These are phyloP conservation scores for Listronotus oregonensis DNA, from an alignment of 1,140 invertebrate genomes.

Conservation along the genomic window DNA sequence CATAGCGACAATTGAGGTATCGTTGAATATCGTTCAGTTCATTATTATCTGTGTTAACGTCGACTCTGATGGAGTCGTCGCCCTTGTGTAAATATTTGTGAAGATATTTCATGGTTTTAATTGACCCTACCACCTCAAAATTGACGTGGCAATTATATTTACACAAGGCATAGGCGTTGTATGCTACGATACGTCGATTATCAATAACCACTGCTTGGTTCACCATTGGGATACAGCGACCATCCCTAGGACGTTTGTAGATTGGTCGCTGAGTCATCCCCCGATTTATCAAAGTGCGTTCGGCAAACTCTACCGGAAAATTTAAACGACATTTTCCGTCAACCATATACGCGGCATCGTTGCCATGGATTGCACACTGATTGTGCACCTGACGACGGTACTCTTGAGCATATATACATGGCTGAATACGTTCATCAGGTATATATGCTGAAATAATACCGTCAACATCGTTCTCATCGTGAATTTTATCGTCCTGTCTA, in stretches of 20 bases:
- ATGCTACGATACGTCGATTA: conserved; percentile 25
- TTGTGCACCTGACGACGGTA: conserved; percentile 58
- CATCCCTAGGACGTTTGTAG: neutral
- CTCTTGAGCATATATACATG: conserved; percentile 53
- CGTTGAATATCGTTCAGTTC: too few relatives aligned
- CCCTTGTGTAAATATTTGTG: too few relatives aligned
- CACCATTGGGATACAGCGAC: too few relatives aligned
- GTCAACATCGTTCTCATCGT: conserved; percentile 38
- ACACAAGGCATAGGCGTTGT: neutral
- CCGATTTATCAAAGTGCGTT: neutral
- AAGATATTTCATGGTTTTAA: conserved; percentile 14
- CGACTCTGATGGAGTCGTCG: too few relatives aligned
- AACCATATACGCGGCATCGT: conserved; percentile 18
- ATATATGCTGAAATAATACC: conserved; percentile 61
- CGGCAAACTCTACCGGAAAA: neutral
- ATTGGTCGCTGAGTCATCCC: neutral
- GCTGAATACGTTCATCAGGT: conserved; percentile 57
- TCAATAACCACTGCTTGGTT: neutral
- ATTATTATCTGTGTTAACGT: too few relatives aligned
- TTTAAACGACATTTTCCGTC: conserved; percentile 16
- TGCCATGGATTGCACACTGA: conserved; percentile 43
- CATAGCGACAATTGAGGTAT: conserved; percentile 16
- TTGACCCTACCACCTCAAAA: too few relatives aligned
- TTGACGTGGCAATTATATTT: too few relatives aligned
- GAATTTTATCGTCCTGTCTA: conserved; percentile 15